Percentiles rank a stretch among this genome's conserved stretches.
Evolutionary conservation across 2,888 invertebrate genomes (phyloP).

Genomic region (Desoria tigrina): DNA sequence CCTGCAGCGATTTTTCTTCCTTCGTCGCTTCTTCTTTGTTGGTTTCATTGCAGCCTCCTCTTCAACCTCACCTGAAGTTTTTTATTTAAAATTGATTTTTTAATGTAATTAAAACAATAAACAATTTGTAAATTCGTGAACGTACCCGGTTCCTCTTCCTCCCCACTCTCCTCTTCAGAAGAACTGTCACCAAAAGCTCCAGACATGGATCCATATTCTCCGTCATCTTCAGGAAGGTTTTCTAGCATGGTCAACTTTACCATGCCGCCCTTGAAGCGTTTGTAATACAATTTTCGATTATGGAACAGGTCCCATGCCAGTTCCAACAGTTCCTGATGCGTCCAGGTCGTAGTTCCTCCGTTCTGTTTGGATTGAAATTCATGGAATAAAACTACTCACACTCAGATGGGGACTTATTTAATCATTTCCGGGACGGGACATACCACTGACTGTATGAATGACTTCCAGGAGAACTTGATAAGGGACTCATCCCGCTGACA

Average conservation of each 20-base stretch:
- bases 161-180: background rate
- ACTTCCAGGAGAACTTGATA: conserved; percentile 33
- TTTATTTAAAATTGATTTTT: background rate
- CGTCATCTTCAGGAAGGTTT: conserved; percentile 20
- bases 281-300: conserved; percentile 40
- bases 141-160: conserved; percentile 7
- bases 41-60: background rate
- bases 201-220: conserved; percentile 16
- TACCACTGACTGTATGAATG: conserved; percentile 38
- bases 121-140: background rate
- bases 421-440: too few relatives aligned
- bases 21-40: conserved; percentile 10
- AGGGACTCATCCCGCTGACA: conserved; percentile 22
- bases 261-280: conserved; percentile 13
- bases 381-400: too few relatives aligned
- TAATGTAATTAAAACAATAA: too few relatives aligned
- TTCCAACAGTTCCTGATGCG: conserved; percentile 42
- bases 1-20: conserved; percentile 21
- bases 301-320: conserved; percentile 46
- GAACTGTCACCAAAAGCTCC: background rate
- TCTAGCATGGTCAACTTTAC: conserved; percentile 4
- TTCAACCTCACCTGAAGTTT: conserved; percentile 11
- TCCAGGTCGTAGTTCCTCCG: conserved; percentile 36
- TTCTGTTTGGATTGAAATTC: too few relatives aligned
- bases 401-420: too few relatives aligned